A percentile compares a stretch with the other conserved stretches of the same genome.
Evolutionary conservation across 53 echinoderm and acorn worm genomes (phyloP).

Genomic region (Echinometra lucunter): DNA sequence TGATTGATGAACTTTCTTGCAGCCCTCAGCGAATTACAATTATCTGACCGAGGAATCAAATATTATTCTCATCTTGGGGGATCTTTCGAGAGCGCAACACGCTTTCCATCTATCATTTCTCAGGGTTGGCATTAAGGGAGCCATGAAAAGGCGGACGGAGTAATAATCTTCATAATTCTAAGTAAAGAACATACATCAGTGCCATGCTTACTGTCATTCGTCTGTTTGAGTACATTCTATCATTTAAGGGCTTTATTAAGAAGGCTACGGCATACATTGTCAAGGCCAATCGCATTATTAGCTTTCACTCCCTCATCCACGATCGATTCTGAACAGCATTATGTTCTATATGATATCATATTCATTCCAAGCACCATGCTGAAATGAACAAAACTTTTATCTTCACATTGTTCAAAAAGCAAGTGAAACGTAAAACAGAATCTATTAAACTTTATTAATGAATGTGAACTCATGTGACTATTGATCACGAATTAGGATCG

Average conservation of each 20-base stretch:
- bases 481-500: background rate
- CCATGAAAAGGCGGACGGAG: conserved; percentile 35
- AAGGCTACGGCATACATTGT: conserved; percentile 28
- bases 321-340: background rate
- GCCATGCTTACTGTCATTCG: conserved; percentile 55
- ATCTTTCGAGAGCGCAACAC: conserved; percentile 60
- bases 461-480: conserved; percentile 6
- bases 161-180: conserved; percentile 56
- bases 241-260: conserved; percentile 62
- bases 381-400: background rate
- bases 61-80: conserved; percentile 24
- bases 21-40: conserved; percentile 46
- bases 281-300: conserved; percentile 27
- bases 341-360: background rate
- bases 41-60: conserved; percentile 57
- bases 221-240: conserved; percentile 58
- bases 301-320: conserved; percentile 14
- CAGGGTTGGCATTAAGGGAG: conserved; percentile 25
- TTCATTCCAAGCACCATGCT: background rate
- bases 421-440: background rate
- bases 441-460: background rate
- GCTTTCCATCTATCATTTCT: conserved; percentile 59
- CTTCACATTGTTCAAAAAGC: background rate
- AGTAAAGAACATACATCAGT: conserved; percentile 58
- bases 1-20: conserved; percentile 69